Evolutionary conservation across 2,888 invertebrate species (phyloP).

Genomic region (Drosophila heteroneura): DNA sequence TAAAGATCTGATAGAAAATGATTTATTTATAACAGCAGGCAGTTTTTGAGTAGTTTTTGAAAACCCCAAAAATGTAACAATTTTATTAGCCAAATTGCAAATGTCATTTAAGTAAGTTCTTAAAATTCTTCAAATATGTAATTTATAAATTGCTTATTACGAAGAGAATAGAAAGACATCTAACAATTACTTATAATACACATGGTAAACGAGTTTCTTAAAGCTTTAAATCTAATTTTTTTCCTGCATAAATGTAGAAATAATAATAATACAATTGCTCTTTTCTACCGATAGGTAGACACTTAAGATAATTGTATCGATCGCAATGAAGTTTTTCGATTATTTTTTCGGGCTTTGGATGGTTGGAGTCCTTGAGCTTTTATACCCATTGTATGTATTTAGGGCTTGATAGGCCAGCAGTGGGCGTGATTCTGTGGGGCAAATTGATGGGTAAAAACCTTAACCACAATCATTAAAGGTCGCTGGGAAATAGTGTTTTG

Average conservation of each 20-base stretch:
- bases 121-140: neutral
- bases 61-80: neutral
- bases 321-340: neutral
- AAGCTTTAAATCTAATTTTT: neutral
- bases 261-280: neutral
- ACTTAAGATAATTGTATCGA: neutral
- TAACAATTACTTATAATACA: neutral
- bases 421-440: neutral
- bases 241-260: neutral
- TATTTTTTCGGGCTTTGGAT: neutral
- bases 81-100: neutral
- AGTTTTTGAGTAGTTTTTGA: neutral
- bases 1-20: neutral
- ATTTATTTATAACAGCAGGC: neutral
- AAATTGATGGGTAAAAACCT: neutral
- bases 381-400: neutral
- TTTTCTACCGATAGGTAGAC: neutral
- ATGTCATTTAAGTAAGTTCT: neutral
- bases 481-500: slow-evolving; percentile 18
- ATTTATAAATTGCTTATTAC: neutral
- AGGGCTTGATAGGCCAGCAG: neutral
- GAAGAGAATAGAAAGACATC: neutral
- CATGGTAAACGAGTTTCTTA: too few species aligned
- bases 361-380: neutral
- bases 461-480: slow-evolving; percentile 8